Evolutionary conservation across 2,113 vertebrate species (phyloP), one percentile per base, ranked within the genome.

Genomic region (Beaufortia kweichowensis): DNA sequence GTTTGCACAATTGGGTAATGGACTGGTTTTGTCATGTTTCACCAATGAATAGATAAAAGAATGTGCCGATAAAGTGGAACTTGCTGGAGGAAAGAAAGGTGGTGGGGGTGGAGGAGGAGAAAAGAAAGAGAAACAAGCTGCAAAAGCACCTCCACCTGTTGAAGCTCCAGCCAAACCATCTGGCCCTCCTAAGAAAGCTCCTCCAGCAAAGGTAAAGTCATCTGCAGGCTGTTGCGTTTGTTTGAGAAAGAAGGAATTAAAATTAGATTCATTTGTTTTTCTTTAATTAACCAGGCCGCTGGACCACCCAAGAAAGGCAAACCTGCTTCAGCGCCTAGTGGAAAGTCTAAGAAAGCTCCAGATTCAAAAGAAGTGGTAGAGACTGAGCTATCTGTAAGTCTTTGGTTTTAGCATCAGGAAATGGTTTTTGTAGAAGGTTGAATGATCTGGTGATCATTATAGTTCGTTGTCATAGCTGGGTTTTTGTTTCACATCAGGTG

Each of bases 1-100:
- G 41, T 46, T 14, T 15, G 4, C 15, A 15, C 43, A 46, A 46
- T 46, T 46, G 3, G n/a, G 35, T 39, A 39, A 1, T 2, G 8
- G 35, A 39, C 9, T 11, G 2, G 8, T 35, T 10, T 39, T 46
- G 43, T 46, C 1, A 26, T 35, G 4, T 56, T 77, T 3, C 74
- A 14, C 17, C 33, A 50, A 46, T 65, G 6, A 41, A 61, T 78
- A 99, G 97, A 96, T 99, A 83, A 99, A 98, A 89, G 97, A 99
- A 81, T 93, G 92, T 86, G 93, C 97, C 73, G 97, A 98, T 77
- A 98, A 97, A 84, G 94, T 97, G 12, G 96, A 99, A 76, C 85
- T 98, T 15, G 85, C 90, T 68, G 92, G 91, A 87, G 93, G 92
- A 65, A 95, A 92, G 82, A 96, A 94, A 77, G 2, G 82, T 50